phyloP scores from a whole-genome alignment of 2,888 invertebrate species.

The Synanthedon andrenaeformis region DNA sequence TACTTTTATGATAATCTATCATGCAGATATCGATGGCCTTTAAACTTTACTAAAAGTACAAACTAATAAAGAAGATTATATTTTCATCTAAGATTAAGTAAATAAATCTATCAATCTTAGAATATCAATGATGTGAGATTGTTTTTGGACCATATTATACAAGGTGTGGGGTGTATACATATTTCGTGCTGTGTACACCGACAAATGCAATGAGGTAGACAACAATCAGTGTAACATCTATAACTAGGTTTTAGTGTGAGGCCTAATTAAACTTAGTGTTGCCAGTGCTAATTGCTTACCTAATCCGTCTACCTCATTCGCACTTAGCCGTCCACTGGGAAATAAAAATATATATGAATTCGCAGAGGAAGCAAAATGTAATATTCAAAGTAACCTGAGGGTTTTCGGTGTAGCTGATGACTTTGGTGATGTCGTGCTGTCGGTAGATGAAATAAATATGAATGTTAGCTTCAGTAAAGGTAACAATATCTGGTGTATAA shows the following conservation, averaged over 20 bases:
- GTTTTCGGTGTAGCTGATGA: slow-evolving; percentile 68
- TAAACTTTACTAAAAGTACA: too few relatives aligned
- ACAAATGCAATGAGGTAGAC: slow-evolving; percentile 5
- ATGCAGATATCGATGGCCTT: too few relatives aligned
- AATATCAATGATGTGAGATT: too few relatives aligned
- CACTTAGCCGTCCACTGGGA: background rate
- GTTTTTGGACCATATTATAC: too few relatives aligned
- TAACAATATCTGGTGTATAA: background rate
- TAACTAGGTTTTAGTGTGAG: background rate
- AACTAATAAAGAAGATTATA: too few relatives aligned
- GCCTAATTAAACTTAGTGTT: slow-evolving; percentile 7
- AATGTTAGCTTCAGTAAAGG: slow-evolving; percentile 21
- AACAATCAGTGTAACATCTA: background rate
- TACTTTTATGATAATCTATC: too few relatives aligned
- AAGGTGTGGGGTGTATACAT: background rate
- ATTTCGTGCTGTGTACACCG: background rate
- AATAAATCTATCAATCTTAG: too few relatives aligned
- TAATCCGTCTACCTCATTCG: slow-evolving; percentile 1
- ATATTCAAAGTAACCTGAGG: slow-evolving; percentile 55
- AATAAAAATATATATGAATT: slow-evolving; percentile 2
- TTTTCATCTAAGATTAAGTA: too few relatives aligned
- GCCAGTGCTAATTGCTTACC: slow-evolving; percentile 7
- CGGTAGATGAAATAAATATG: slow-evolving; percentile 58
- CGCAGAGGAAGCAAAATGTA: slow-evolving; percentile 31
- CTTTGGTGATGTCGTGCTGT: slow-evolving; percentile 68